Evolutionary conservation across 1,140 invertebrate genomes (phyloP), one percentile per base, ranked within the genome.

Genomic region (Drosophila bipectinata): DNA sequence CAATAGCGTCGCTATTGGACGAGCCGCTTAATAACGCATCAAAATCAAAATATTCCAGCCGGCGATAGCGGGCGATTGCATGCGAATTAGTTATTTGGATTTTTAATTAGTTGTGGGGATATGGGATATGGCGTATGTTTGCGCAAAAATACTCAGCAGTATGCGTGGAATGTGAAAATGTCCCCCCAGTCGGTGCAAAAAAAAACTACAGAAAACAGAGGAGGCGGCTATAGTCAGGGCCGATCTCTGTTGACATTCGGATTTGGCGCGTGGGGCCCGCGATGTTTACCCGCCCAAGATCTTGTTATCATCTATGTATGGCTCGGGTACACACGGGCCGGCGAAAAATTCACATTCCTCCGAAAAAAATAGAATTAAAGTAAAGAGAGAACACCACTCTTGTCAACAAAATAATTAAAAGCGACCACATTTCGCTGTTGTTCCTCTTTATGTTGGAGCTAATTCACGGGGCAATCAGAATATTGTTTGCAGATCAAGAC

Each of bases 381-480:
- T 44, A 75, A 56, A 75, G 72, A 82, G 15, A 18, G 41, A n/a
- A 83, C 56, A 67, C 72, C 61, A 82, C 59, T 74, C 74, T 74
- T 79, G 79, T 82, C 79, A 82, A 83, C 79, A 82, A 62, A 78
- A 82, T 83, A 83, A 82, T 78, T 83, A 74, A 67, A 73, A 78
- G 74, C 21, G 21, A 21, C 73, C 79, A 32, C 32, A 39, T 49
- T 68, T 15, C 55, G 45, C 57, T 69, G 57, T 51, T 48, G 18
- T 47, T 61, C 52, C 53, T 74, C 72, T 77, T 77, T 77, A 77
- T 81, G 78, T 78, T 57, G 37, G 59, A 59, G 44, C 9, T 37
- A 74, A 79, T 79, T 75, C 75, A 79, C 56, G 63, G 56, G 55
- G 44, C 75, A 62, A 72, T 56, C 59, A 71, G 63, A 67, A 58